phyloP scores from a whole-genome alignment of 2,888 invertebrate genomes.

The Synergus umbraculus region DNA sequence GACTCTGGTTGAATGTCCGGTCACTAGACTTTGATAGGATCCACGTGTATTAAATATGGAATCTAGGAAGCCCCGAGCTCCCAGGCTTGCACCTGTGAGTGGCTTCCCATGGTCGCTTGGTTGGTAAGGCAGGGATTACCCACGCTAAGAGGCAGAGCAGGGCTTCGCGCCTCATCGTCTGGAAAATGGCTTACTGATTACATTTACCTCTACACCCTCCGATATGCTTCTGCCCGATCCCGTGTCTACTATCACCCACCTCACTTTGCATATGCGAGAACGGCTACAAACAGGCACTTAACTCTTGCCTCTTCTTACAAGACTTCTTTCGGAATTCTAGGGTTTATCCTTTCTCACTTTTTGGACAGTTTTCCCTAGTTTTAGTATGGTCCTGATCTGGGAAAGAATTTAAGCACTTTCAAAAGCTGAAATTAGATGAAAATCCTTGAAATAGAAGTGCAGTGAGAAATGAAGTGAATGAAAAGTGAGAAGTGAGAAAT shows the following conservation, averaged over 20 bases:
- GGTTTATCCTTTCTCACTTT: not conserved
- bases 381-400: no score
- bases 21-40: conserved; percentile 58
- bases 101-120: conserved; percentile 71
- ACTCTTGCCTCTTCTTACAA: conserved; percentile 54
- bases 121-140: conserved; percentile 75
- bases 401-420: no score
- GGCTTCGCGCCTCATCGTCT: conserved; percentile 78
- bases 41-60: conserved; percentile 68
- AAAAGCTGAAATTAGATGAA: no score
- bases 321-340: not conserved
- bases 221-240: conserved; percentile 19
- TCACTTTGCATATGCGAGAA: conserved; percentile 59
- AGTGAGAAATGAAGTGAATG: no score
- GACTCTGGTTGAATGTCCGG: conserved; percentile 51
- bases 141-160: conserved; percentile 72
- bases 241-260: conserved; percentile 43
- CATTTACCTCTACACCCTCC: conserved; percentile 65
- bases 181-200: conserved; percentile 78
- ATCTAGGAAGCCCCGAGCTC: conserved; percentile 68
- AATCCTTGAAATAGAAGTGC: no score
- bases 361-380: no score
- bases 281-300: conserved; percentile 68
- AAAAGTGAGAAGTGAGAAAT: no score
- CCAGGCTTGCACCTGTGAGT: conserved; percentile 73